A percentile compares a stretch with the other conserved stretches of the same genome.
phyloP scores from a whole-genome alignment of 2,797 vertebrate genomes.

The Scolopax bukidnonensis region DNA sequence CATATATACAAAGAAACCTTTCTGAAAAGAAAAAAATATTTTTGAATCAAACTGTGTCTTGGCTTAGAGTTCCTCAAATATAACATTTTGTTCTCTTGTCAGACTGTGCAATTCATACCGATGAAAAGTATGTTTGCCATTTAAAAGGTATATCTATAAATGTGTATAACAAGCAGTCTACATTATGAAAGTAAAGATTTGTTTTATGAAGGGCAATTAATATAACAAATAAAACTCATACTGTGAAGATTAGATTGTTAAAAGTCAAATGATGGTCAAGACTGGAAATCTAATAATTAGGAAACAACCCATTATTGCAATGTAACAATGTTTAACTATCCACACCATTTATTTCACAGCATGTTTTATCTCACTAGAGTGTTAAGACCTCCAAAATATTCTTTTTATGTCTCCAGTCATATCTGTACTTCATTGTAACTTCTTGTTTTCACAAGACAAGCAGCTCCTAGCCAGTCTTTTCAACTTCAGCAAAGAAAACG shows the following conservation, averaged over 20 bases:
- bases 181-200: neutral
- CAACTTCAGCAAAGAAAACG: neutral
- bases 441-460: neutral
- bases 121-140: neutral
- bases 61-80: neutral
- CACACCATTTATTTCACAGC: neutral
- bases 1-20: neutral
- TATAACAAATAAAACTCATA: neutral
- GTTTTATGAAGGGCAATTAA: neutral
- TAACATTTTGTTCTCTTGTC: neutral
- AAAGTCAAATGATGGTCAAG: neutral
- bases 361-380: neutral
- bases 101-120: neutral
- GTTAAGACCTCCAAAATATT: neutral
- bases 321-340: neutral
- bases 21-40: neutral
- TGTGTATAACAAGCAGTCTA: neutral
- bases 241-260: neutral
- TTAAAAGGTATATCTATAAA: neutral
- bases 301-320: neutral
- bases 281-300: neutral
- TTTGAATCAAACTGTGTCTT: neutral
- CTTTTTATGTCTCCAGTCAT: neutral
- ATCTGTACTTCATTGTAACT: neutral
- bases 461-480: neutral